Conservation (phyloP, 1,140 invertebrate genomes). For the Drosophila auraria region DNA sequence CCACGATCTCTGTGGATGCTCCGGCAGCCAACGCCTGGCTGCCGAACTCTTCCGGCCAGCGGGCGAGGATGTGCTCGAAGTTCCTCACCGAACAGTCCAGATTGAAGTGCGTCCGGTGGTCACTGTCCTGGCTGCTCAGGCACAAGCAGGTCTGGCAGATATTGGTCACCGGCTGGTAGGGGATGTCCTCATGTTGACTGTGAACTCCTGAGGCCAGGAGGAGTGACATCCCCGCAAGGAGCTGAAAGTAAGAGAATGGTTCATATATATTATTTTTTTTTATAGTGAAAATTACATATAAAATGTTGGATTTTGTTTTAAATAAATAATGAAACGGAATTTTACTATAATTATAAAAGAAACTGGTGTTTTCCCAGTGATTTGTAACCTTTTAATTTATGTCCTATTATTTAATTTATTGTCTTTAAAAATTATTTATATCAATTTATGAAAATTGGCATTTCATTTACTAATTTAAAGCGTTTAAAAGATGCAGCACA, state of each 20-base stretch:
- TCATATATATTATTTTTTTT: no score
- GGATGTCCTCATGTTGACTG: constrained; percentile 74
- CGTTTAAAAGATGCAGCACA: no score
- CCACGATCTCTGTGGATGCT: constrained; percentile 71
- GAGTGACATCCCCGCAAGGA: constrained; percentile 18
- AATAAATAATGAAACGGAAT: not conserved
- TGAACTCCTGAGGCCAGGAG: constrained; percentile 9
- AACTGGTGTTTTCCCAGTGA: no score
- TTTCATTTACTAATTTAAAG: no score
- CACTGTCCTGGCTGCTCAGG: constrained; percentile 48
- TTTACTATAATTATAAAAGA: no score
- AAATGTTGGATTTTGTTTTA: no score
- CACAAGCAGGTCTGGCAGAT: constrained; percentile 78
- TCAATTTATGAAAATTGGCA: no score
- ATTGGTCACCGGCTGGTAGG: constrained; percentile 69
- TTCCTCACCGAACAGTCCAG: constrained; percentile 82
- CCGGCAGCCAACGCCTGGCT: constrained; percentile 39
- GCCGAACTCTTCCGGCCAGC: constrained; percentile 84
- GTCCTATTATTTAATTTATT: no score
- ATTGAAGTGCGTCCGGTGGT: constrained; percentile 51
- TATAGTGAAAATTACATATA: not conserved
- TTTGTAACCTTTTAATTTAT: no score
- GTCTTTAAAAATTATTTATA: no score
- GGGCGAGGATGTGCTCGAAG: constrained; percentile 84
- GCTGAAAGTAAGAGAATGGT: constrained; percentile 17